phyloP scores from a whole-genome alignment of 2,888 invertebrate species.

The Scaeva pyrastri region DNA sequence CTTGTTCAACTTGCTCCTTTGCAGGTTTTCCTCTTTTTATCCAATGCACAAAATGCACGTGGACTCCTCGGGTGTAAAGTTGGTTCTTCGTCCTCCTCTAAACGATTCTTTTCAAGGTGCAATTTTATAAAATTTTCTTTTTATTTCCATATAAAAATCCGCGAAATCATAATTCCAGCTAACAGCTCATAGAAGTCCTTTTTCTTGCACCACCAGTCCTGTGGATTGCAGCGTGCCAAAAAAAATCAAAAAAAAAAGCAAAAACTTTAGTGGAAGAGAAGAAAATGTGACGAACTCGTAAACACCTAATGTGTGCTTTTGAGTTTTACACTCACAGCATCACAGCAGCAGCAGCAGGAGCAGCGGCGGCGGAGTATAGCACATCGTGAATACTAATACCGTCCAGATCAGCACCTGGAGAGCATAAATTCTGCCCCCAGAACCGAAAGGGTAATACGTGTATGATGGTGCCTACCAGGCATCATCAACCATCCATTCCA shows the following conservation, averaged over 20 bases:
- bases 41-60: background rate
- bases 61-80: constrained; percentile 16
- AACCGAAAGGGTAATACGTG: constrained; percentile 34
- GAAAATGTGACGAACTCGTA: constrained; percentile 77
- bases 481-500: constrained; percentile 30
- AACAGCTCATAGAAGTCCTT: constrained; percentile 2
- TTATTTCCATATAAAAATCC: constrained; percentile 33
- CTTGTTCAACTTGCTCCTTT: background rate
- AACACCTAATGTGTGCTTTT: constrained; percentile 79
- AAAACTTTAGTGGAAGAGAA: constrained; percentile 33
- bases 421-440: constrained; percentile 49
- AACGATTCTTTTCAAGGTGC: constrained; percentile 9
- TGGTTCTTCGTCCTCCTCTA: constrained; percentile 1
- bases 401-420: constrained; percentile 70
- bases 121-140: constrained; percentile 2
- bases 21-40: too few species aligned
- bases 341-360: too few species aligned
- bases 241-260: background rate
- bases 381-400: constrained; percentile 78
- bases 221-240: background rate
- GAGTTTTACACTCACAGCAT: constrained; percentile 67
- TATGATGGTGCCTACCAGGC: constrained; percentile 30
- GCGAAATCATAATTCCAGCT: constrained; percentile 56
- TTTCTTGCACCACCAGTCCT: constrained; percentile 1
- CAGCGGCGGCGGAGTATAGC: constrained; percentile 41